A percentile compares a stretch with the other conserved stretches of the same genome.
These are phyloP conservation scores for Tribolium madens DNA, from an alignment of 1,140 invertebrate genomes.

Conservation along the genomic window DNA sequence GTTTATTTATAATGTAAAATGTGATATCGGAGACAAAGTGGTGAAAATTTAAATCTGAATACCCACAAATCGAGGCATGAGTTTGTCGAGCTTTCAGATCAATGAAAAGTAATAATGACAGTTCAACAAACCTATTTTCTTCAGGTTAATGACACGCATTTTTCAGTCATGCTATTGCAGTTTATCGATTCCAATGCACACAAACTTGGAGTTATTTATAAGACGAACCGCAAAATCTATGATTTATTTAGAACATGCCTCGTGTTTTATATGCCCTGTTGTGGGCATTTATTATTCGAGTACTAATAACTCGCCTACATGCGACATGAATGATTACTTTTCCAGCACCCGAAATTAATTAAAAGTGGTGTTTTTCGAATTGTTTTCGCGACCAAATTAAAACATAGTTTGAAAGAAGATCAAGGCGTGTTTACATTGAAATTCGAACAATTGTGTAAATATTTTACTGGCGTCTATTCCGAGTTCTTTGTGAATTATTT, in stretches of 20 bases:
- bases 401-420: slow-evolving; percentile 1
- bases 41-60: not conserved
- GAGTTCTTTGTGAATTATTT: slow-evolving; percentile 16
- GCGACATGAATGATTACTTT: slow-evolving; percentile 4
- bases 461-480: not conserved
- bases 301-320: slow-evolving; percentile 8
- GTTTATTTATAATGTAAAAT: not conserved
- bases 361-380: not conserved
- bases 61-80: not conserved
- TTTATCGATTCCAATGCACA: slow-evolving; percentile 23
- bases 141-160: slow-evolving; percentile 30
- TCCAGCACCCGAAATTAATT: not conserved
- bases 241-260: slow-evolving; percentile 1
- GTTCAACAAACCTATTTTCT: not conserved
- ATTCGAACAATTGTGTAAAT: slow-evolving; percentile 13
- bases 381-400: not conserved
- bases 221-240: slow-evolving; percentile 1
- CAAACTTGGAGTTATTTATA: slow-evolving; percentile 6
- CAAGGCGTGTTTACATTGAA: slow-evolving; percentile 14
- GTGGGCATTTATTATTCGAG: not conserved
- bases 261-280: not conserved
- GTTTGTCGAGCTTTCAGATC: not conserved
- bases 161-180: slow-evolving; percentile 12
- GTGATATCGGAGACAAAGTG: not conserved
- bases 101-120: not conserved